Evolutionary conservation across 2,888 invertebrate genomes (phyloP), one percentile per base, ranked within the genome.

Genomic region (Morpho achilles): DNA sequence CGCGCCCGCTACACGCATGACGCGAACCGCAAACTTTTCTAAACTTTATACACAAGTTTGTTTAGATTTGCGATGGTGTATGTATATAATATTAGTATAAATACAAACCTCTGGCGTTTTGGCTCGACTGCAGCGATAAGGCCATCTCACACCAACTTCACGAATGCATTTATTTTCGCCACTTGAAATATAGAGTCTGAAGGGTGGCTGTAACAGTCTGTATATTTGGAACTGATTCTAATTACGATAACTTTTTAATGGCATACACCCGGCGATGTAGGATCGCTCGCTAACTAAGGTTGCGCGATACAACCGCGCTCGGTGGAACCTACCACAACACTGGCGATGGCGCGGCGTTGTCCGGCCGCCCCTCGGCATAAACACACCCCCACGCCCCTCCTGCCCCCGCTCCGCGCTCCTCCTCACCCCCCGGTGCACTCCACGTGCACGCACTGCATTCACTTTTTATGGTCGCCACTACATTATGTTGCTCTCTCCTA

Each of bases 301-400:
- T 59, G 69, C 71, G 75, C 74, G 77, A 79, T 75, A 76, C 84
- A 81, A 74, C 80, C 82, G 78, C 78, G 70, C 81, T 77, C 77
- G 69, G 74, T 77, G 84, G 89, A 92, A 93, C 93, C 93, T 93
- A 92, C 92, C 92, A 92, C 93, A 93, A 93, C 91, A 93, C 93
- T 87, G 87, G 80, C 84, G 75, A 73, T 76, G 76, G 79, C 76
- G 73, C 77, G 74, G 72, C 76, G 70, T 71, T 71, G 68, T 60
- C 77, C 77, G 79, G 79, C 81, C 80, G 79, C 84, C 84, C 84
- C 86, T 82, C 80, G 79, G 83, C 66, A 79, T 84, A 85, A 86
- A 88, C 87, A 86, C 86, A 81, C 84, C 86, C 84, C 86, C 80
- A 78, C 77, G 81, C 83, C 80, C 83, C 80, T 69, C 61, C 56